These are phyloP conservation scores for Bergia sp. DNA, from an alignment of 92 coral and sea anemone species.

Conservation along the genomic window DNA sequence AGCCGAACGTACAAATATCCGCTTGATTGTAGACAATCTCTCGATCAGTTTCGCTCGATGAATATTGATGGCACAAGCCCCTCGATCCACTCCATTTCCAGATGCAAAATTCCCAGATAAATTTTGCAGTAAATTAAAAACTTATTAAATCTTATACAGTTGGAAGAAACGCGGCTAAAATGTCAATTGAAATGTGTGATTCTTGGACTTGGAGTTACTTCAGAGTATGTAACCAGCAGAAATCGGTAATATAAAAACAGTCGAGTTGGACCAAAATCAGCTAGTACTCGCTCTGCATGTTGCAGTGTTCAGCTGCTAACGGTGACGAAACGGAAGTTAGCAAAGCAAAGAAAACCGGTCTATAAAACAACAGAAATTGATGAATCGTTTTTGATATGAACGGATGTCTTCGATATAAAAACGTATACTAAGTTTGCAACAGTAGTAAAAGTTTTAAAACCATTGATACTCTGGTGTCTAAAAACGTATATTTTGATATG, in stretches of 20 bases:
- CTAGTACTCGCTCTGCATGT: too few relatives aligned
- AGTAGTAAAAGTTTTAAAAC: not conserved
- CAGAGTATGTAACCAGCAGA: too few relatives aligned
- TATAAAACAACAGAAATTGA: not conserved
- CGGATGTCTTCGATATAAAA: not conserved
- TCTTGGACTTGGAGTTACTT: not conserved
- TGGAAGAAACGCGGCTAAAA: not conserved
- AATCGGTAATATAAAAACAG: too few relatives aligned
- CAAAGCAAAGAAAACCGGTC: not conserved
- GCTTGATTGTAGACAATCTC: not conserved
- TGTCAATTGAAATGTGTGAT: not conserved
- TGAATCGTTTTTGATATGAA: not conserved
- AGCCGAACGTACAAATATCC: not conserved
- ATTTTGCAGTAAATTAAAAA: not conserved
- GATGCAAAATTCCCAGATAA: not conserved
- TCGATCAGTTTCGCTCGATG: not conserved
- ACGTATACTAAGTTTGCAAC: not conserved
- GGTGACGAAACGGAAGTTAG: not conserved
- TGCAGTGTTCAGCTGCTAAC: not conserved
- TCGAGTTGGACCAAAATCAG: too few relatives aligned
- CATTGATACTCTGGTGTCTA: too few relatives aligned
- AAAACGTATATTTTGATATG: too few relatives aligned
- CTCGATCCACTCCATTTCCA: too few relatives aligned
- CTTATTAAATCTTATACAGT: not conserved
- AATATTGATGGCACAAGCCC: too few relatives aligned